Percentiles rank a stretch among this genome's conserved stretches.
These are phyloP conservation scores for Mesorhabditis spiculigera DNA, from an alignment of 2,888 invertebrate species.

Conservation along the genomic window DNA sequence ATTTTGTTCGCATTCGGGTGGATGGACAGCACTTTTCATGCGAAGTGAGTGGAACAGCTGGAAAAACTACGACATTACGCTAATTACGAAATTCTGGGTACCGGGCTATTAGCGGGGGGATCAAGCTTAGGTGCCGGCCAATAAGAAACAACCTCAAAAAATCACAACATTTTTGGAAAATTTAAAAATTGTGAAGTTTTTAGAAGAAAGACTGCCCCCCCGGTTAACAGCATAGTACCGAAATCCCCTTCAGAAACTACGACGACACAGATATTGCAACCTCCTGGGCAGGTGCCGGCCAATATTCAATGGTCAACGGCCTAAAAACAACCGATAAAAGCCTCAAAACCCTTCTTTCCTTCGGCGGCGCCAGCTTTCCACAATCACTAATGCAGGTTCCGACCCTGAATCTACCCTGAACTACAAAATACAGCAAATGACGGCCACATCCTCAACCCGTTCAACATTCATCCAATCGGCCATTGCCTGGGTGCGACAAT, in stretches of 20 bases:
- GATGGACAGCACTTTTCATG: constrained; percentile 72
- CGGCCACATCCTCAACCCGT: constrained; percentile 22
- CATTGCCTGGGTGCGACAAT: constrained; percentile 25
- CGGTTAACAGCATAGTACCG: no score
- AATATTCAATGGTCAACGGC: constrained; percentile 78
- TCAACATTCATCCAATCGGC: constrained; percentile 65
- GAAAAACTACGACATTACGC: no score
- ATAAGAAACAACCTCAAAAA: not conserved
- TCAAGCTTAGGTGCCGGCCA: not conserved
- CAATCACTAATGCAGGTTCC: constrained; percentile 62
- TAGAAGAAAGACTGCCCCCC: no score
- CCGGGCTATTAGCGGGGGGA: not conserved
- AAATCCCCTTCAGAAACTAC: constrained; percentile 15
- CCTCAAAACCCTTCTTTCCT: constrained; percentile 79
- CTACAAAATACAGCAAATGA: constrained; percentile 17
- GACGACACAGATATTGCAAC: constrained; percentile 66
- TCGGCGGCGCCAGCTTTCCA: constrained; percentile 92
- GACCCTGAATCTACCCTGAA: not conserved
- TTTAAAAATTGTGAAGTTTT: not conserved
- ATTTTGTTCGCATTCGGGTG: constrained; percentile 91
- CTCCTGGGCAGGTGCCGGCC: constrained; percentile 74
- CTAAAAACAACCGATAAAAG: constrained; percentile 84
- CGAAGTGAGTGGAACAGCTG: not conserved
- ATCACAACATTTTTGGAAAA: not conserved
- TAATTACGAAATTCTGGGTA: no score